These are phyloP conservation scores for Microcebus lehilahytsara DNA, from an alignment of 2,113 vertebrate genomes.

Conservation along the genomic window DNA sequence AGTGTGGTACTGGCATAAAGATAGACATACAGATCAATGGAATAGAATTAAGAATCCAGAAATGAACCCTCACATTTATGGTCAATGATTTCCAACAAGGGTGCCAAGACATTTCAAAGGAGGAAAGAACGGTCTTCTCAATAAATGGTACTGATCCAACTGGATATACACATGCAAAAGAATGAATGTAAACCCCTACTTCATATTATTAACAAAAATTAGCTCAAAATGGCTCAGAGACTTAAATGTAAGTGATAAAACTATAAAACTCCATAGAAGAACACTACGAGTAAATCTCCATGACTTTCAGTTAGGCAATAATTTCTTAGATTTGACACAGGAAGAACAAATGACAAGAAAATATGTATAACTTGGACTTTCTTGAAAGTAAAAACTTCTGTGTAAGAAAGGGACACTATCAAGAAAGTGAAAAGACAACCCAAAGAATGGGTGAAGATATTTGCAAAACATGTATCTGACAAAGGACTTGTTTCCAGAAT, in stretches of 20 bases:
- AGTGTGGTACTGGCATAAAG: background rate
- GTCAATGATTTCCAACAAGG: background rate
- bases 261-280: background rate
- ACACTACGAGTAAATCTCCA: background rate
- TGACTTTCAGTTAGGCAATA: background rate
- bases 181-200: background rate
- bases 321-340: background rate
- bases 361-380: background rate
- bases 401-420: background rate
- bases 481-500: background rate
- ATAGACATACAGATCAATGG: background rate
- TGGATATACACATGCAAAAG: background rate
- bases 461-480: background rate
- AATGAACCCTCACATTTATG: background rate
- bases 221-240: background rate
- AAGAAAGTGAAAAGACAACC: background rate
- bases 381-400: background rate
- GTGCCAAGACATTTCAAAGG: background rate
- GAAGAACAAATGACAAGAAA: background rate
- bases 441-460: background rate
- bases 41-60: background rate
- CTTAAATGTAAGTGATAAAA: background rate
- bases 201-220: background rate
- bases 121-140: background rate
- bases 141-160: background rate